These are phyloP conservation scores for Whitmania pigra DNA, from an alignment of 1,140 invertebrate genomes.

Conservation along the genomic window DNA sequence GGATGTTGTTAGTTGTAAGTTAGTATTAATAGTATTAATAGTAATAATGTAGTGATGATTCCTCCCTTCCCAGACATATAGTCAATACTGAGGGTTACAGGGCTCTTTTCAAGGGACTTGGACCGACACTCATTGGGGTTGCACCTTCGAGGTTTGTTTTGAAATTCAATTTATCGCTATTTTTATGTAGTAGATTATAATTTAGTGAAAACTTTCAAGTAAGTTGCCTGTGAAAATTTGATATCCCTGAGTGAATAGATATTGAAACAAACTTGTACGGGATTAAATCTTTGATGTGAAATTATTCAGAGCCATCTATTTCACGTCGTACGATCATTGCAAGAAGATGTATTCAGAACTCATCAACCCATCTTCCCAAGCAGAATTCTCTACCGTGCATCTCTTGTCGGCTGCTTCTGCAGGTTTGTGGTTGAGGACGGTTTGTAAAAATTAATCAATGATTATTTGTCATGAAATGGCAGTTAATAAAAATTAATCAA, in stretches of 20 bases:
- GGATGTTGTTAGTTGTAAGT: no score
- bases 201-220: no score
- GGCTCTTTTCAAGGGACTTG: slow-evolving; percentile 90
- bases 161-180: neutral
- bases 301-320: slow-evolving; percentile 17
- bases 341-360: slow-evolving; percentile 19
- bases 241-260: neutral
- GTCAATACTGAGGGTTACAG: slow-evolving; percentile 77
- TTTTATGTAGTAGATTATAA: no score
- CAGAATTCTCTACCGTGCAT: slow-evolving; percentile 7
- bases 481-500: no score
- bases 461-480: no score
- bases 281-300: neutral
- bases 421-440: neutral
- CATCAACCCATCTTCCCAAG: neutral
- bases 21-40: no score
- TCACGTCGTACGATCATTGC: slow-evolving; percentile 23
- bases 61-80: slow-evolving; percentile 57
- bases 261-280: neutral
- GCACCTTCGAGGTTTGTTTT: slow-evolving; percentile 59
- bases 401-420: slow-evolving; percentile 13
- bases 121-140: slow-evolving; percentile 91
- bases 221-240: no score
- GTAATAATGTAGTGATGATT: neutral
- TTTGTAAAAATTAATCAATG: no score